Conservation (phyloP, 2,888 invertebrate genomes). For the Tyria jacobaeae region DNA sequence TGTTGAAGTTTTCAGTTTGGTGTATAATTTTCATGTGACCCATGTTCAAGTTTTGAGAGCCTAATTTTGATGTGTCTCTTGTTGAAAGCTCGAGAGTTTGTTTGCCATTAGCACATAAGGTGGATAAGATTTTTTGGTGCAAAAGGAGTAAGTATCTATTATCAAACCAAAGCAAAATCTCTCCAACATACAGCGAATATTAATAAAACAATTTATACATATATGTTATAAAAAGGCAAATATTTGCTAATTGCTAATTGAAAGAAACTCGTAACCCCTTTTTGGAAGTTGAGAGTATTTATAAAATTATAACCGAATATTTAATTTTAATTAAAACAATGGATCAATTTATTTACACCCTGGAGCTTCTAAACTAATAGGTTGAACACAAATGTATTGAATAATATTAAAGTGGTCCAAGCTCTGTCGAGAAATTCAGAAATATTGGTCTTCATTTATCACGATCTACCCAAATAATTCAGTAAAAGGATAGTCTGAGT, state of each 20-base stretch:
- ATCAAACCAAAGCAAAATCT: no score
- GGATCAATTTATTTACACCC: conserved; percentile 3
- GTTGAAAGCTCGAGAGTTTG: background rate
- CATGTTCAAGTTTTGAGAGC: background rate
- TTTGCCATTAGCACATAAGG: background rate
- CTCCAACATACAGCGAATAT: no score
- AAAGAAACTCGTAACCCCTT: background rate
- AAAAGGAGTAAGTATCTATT: no score
- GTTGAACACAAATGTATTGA: conserved; percentile 17
- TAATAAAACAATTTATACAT: no score
- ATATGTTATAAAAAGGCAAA: no score
- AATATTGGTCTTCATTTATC: conserved; percentile 42
- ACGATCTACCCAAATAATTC: conserved; percentile 35
- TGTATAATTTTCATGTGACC: background rate
- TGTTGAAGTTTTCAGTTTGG: conserved; percentile 22
- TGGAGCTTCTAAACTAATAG: conserved; percentile 6
- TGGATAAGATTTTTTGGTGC: background rate
- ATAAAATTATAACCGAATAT: background rate
- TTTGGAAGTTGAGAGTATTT: background rate
- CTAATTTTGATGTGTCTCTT: background rate
- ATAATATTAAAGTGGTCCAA: conserved; percentile 24
- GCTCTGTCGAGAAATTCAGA: conserved; percentile 31
- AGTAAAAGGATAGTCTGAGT: conserved; percentile 33
- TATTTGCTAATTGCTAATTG: background rate
- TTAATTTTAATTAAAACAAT: background rate